Conservation (phyloP, 2,797 vertebrate species). For the Harpagifer antarcticus region DNA sequence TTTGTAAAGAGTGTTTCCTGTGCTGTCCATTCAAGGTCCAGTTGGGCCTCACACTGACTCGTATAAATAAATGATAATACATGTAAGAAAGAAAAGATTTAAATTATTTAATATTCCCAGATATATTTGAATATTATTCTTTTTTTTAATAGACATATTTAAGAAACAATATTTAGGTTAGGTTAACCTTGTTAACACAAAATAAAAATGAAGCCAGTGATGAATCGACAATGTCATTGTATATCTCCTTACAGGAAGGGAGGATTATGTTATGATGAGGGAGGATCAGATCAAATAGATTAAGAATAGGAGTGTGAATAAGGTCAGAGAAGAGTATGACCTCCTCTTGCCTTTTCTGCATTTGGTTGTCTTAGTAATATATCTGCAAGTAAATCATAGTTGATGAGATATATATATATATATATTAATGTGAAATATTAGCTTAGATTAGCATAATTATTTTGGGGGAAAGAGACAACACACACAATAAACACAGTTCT, state of each 20-base stretch:
- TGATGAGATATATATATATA: too few relatives aligned
- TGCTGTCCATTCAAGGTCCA: neutral
- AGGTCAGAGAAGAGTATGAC: neutral
- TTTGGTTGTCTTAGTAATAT: constrained; percentile 4
- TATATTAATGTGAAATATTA: too few relatives aligned
- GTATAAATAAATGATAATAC: too few relatives aligned
- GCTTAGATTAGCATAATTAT: too few relatives aligned
- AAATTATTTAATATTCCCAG: too few relatives aligned
- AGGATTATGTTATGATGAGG: neutral
- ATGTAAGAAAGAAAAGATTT: too few relatives aligned
- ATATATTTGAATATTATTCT: too few relatives aligned
- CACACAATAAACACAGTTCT: too few relatives aligned
- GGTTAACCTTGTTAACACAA: neutral
- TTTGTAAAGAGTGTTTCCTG: neutral
- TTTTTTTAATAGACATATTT: too few relatives aligned
- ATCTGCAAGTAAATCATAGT: neutral
- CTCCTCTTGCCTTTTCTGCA: neutral
- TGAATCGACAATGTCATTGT: neutral
- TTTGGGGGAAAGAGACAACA: too few relatives aligned
- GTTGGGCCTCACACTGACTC: neutral
- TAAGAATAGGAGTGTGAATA: neutral
- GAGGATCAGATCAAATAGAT: neutral
- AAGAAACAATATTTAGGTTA: too few relatives aligned
- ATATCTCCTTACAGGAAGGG: neutral
- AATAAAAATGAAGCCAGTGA: neutral